Percentiles rank a stretch among this genome's conserved stretches.
These are phyloP conservation scores for Guaruba guarouba DNA, from an alignment of 2,113 vertebrate genomes.

Conservation along the genomic window DNA sequence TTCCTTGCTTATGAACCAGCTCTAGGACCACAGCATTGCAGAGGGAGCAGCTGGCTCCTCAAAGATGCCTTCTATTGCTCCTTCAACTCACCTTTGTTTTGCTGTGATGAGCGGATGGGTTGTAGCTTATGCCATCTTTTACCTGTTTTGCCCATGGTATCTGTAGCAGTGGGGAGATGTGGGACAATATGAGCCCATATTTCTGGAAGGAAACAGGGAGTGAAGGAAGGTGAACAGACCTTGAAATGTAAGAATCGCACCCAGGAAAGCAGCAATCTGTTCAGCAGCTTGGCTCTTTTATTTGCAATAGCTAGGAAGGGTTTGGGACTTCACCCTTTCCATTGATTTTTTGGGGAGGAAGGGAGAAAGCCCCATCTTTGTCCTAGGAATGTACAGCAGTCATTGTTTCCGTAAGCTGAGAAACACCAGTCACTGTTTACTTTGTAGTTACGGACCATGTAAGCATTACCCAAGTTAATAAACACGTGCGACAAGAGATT, in stretches of 20 bases:
- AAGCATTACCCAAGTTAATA: background rate
- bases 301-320: background rate
- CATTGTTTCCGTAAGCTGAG: background rate
- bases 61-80: background rate
- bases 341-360: background rate
- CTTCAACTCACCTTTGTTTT: background rate
- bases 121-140: background rate
- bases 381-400: background rate
- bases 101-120: background rate
- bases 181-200: background rate
- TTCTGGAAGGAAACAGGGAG: background rate
- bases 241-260: background rate
- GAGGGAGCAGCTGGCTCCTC: background rate
- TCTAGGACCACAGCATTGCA: background rate
- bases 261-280: background rate
- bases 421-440: background rate
- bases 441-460: background rate
- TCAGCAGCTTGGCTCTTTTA: constrained; percentile 20
- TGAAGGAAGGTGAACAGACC: background rate
- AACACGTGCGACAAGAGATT: background rate
- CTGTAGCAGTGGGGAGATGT: background rate
- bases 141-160: background rate
- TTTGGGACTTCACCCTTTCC: background rate
- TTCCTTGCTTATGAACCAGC: background rate
- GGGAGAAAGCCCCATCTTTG: background rate